Evolutionary conservation across 2,888 invertebrate genomes (phyloP).

Genomic region (Campoletis raptor): DNA sequence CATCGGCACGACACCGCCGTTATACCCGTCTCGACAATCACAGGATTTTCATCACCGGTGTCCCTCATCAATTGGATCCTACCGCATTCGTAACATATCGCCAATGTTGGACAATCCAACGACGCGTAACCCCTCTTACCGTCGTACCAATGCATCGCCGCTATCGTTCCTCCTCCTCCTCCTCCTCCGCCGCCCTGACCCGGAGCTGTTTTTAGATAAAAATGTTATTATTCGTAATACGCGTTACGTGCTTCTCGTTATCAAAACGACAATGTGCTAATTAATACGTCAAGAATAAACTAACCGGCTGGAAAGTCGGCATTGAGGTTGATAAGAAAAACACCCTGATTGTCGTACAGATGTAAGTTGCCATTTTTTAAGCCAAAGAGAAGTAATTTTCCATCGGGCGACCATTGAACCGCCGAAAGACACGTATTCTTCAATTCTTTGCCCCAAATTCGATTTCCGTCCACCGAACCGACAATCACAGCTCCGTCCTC

Average conservation of each 20-base stretch:
- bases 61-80: conserved; percentile 95
- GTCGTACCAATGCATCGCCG: conserved; percentile 95
- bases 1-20: conserved; percentile 93
- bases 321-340: conserved; percentile 90
- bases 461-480: conserved; percentile 98
- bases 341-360: conserved; percentile 96
- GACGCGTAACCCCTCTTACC: conserved; percentile 91
- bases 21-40: conserved; percentile 94
- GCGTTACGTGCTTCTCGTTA: background rate
- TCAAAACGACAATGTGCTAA: too few species aligned
- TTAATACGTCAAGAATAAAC: too few species aligned
- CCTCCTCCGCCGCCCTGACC: conserved; percentile 67
- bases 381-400: conserved; percentile 95
- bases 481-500: conserved; percentile 98
- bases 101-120: conserved; percentile 90
- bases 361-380: conserved; percentile 96
- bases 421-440: conserved; percentile 93
- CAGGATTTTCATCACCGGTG: conserved; percentile 94
- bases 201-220: background rate
- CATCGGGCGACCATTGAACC: conserved; percentile 99
- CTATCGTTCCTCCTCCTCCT: conserved; percentile 83
- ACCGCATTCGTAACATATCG: conserved; percentile 95
- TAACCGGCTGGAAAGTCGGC: conserved; percentile 83
- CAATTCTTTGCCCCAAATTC: conserved; percentile 99
- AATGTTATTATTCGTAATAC: background rate